Percentiles rank a stretch among this genome's conserved stretches.
These are phyloP conservation scores for Tachuris rubrigastra DNA, from an alignment of 2,113 vertebrate genomes.

Conservation along the genomic window DNA sequence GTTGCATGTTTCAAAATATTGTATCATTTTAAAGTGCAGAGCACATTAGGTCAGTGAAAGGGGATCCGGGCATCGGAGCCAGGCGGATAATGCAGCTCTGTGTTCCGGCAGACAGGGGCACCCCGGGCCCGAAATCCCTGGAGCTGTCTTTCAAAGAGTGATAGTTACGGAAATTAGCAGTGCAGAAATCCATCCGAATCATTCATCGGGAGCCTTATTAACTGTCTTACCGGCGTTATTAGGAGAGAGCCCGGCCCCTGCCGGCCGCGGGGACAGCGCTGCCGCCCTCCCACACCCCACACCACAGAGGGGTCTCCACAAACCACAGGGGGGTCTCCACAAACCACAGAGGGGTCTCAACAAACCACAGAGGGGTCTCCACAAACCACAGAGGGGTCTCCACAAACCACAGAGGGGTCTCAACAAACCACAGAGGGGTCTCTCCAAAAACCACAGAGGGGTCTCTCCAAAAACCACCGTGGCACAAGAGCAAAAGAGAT, in stretches of 20 bases:
- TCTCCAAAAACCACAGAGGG: too few species aligned
- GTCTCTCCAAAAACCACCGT: rapidly evolving
- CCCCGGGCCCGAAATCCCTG: constrained; percentile 82
- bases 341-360: rapidly evolving
- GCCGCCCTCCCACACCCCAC: neutral
- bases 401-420: too few species aligned
- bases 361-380: too few species aligned
- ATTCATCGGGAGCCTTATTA: constrained; percentile 95
- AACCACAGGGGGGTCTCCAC: too few species aligned
- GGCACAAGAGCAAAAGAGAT: rapidly evolving
- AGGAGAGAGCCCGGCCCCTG: constrained; percentile 74
- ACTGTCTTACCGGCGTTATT: constrained; percentile 82
- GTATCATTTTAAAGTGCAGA: constrained; percentile 57
- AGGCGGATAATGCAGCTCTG: constrained; percentile 89
- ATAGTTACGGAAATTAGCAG: constrained; percentile 99
- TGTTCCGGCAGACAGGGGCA: constrained; percentile 82
- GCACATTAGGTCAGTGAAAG: constrained; percentile 69
- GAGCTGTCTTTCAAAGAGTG: constrained; percentile 95
- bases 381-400: rapidly evolving
- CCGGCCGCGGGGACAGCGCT: neutral
- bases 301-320: too few species aligned
- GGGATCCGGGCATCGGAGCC: constrained; percentile 61
- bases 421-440: too few species aligned
- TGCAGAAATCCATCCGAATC: constrained; percentile 94
- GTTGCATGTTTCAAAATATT: constrained; percentile 55